Percentiles rank a stretch among this genome's conserved stretches.
Evolutionary conservation across 1,140 invertebrate species (phyloP).

Genomic region (Drosophila mayri): DNA sequence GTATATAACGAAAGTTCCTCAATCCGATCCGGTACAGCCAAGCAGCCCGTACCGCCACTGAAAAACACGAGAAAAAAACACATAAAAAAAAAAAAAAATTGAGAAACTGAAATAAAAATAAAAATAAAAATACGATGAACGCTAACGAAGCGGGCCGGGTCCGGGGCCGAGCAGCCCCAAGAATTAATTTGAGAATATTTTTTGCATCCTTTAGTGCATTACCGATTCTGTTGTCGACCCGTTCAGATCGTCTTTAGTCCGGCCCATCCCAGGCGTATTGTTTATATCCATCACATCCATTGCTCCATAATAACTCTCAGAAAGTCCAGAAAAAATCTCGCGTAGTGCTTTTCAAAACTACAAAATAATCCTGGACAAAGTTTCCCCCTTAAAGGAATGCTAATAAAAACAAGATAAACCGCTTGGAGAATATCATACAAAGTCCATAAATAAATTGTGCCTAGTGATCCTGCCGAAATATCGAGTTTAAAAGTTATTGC

Average conservation of each 20-base stretch:
- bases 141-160: conserved; percentile 42
- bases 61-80: conserved; percentile 11
- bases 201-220: conserved; percentile 85
- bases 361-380: conserved; percentile 33
- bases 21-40: conserved; percentile 52
- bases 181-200: conserved; percentile 83
- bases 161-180: conserved; percentile 52
- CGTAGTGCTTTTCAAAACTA: conserved; percentile 15
- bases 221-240: conserved; percentile 82
- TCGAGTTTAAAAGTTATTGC: conserved; percentile 17
- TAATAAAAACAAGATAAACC: conserved; percentile 20
- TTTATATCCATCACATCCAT: conserved; percentile 29
- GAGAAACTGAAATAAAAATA: conserved; percentile 36
- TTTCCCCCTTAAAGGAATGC: conserved; percentile 10
- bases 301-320: conserved; percentile 3
- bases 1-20: conserved; percentile 75
- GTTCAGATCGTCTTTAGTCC: conserved; percentile 73
- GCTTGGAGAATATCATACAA: conserved; percentile 16
- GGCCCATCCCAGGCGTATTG: conserved; percentile 57
- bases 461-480: conserved; percentile 27
- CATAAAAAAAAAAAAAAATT: conserved; percentile 15
- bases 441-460: conserved; percentile 21
- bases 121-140: conserved; percentile 49
- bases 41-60: conserved; percentile 28
- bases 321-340: conserved; percentile 23